phyloP scores from a whole-genome alignment of 2,888 invertebrate species.

The Uloborus plumipes region DNA sequence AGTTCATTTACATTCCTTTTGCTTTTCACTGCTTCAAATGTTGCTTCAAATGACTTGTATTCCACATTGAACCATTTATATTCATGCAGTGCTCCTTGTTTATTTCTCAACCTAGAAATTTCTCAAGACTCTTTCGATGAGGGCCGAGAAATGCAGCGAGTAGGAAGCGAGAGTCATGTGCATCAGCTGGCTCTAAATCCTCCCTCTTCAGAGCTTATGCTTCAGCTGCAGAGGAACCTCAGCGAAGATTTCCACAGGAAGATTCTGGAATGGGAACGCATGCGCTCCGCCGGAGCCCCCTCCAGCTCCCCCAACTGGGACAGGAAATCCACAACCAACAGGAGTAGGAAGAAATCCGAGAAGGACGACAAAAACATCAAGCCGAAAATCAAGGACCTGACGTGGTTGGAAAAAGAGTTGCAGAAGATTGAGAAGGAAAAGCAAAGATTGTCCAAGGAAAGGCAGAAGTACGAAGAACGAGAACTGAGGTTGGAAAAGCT shows the following conservation, averaged over 20 bases:
- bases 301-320: slow-evolving; percentile 13
- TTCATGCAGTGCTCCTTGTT: not conserved
- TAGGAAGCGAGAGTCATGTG: slow-evolving; percentile 54
- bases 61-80: too few species aligned
- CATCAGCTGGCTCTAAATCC: slow-evolving; percentile 32
- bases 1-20: too few species aligned
- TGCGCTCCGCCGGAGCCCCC: slow-evolving; percentile 65
- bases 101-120: slow-evolving; percentile 10
- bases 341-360: slow-evolving; percentile 48
- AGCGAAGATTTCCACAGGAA: slow-evolving; percentile 88
- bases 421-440: slow-evolving; percentile 77
- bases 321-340: slow-evolving; percentile 26
- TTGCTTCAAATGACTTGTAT: too few species aligned
- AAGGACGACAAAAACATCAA: slow-evolving; percentile 48
- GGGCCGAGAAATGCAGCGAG: slow-evolving; percentile 29
- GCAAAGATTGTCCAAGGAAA: slow-evolving; percentile 76
- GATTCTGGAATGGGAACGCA: slow-evolving; percentile 84
- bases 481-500: slow-evolving; percentile 78
- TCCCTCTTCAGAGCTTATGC: slow-evolving; percentile 69
- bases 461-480: slow-evolving; percentile 78
- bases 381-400: slow-evolving; percentile 68
- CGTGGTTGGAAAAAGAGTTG: slow-evolving; percentile 76
- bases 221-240: slow-evolving; percentile 75
- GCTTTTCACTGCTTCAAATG: too few species aligned
- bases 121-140: slow-evolving; percentile 20